Evolutionary conservation across 92 coral and sea anemone genomes (phyloP).

Genomic region (Galaxea fascicularis): DNA sequence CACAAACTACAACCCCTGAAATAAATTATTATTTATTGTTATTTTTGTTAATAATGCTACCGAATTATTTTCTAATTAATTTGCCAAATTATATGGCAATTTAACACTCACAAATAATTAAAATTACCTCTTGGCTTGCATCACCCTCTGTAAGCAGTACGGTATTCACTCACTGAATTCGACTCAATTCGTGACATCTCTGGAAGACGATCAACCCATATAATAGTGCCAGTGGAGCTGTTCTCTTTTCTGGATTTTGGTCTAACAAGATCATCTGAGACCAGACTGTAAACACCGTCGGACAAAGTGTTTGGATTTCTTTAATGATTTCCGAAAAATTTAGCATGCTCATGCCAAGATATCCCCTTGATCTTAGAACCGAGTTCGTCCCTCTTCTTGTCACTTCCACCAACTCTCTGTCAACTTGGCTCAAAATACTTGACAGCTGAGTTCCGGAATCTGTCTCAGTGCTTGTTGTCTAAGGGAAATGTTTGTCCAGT

Average conservation of each 20-base stretch:
- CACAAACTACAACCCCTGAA: not conserved
- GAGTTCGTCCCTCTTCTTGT: slow-evolving; percentile 53
- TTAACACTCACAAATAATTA: slow-evolving; percentile 2
- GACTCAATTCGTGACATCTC: slow-evolving; percentile 54
- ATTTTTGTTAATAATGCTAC: slow-evolving; percentile 21
- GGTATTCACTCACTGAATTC: slow-evolving; percentile 49
- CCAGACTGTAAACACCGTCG: slow-evolving; percentile 32
- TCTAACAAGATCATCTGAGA: slow-evolving; percentile 40
- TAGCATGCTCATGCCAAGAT: slow-evolving; percentile 43
- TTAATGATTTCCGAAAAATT: slow-evolving; percentile 36
- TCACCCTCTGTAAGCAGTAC: slow-evolving; percentile 41
- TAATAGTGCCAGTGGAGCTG: slow-evolving; percentile 43
- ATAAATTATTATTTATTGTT: not conserved
- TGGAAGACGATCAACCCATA: slow-evolving; percentile 52
- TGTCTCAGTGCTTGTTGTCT: slow-evolving; percentile 26
- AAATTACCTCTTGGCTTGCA: slow-evolving; percentile 49
- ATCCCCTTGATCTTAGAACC: slow-evolving; percentile 50
- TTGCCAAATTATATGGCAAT: slow-evolving; percentile 13
- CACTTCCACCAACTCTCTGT: slow-evolving; percentile 53
- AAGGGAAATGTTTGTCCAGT: slow-evolving; percentile 8
- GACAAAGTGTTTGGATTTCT: slow-evolving; percentile 50
- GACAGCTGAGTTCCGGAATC: slow-evolving; percentile 29
- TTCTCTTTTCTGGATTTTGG: slow-evolving; percentile 31
- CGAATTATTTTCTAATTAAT: not conserved
- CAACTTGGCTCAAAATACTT: slow-evolving; percentile 33